Evolutionary conservation across 2,797 vertebrate genomes (phyloP), one percentile per base, ranked within the genome.

Genomic region (Chromobotia macracanthus): DNA sequence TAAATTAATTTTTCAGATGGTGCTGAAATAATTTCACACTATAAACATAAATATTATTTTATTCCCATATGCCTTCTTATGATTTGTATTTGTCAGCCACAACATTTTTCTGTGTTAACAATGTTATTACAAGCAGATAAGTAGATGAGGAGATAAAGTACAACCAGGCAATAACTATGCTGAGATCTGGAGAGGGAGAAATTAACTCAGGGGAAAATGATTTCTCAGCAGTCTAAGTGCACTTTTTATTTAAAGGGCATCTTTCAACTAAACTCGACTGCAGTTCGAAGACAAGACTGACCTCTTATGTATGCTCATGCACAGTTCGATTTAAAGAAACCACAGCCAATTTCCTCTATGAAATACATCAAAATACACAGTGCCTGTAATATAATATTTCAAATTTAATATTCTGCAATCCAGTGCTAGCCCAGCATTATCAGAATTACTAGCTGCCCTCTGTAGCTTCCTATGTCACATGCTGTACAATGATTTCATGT

Each of bases 1-100:
- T 82, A 56, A 79, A 80, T 71, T 0, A 67, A 64, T 80, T 83
- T 82, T 73, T 80, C 63, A 78, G 60, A 81, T 35, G 70, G 77
- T 41, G 56, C 46, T 61, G 35, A 82, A 82, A 80, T 72, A 76
- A 81, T 83, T 67, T 75, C 65, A 73, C 74, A 64, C 64, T 66
- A 81, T 31, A 67, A 72, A 77, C 65, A 80, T 72, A 73, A 80
- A 64, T 67, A 68, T 70, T 81, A 53, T 73, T 61, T 66, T 31
- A 69, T 44, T 79, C 80, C 80, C 72, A 75, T 75, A 76, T 81
- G 58, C 55, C 81, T 84, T 83, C 68, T 48, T 64, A 56, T 69
- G 55, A 73, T 82, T 79, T 82, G 46, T 76, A 65, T 80, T 79
- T 78, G 67, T 69, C 51, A 53, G 23, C 58, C 82, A 81, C 72